Evolutionary conservation across 2,888 invertebrate genomes (phyloP).

Genomic region (Eugnorisma glareosa): DNA sequence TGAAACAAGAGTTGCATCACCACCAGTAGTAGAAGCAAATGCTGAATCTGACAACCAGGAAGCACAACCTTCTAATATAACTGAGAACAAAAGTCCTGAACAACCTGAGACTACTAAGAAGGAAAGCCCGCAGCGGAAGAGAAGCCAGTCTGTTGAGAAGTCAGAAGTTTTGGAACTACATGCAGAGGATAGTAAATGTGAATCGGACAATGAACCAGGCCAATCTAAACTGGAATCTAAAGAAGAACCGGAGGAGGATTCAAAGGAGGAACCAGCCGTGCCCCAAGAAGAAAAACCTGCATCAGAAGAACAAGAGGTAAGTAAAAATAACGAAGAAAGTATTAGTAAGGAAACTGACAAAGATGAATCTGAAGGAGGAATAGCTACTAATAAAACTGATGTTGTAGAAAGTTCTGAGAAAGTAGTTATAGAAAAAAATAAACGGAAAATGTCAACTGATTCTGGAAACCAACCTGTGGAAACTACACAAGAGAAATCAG

Average conservation of each 20-base stretch:
- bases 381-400: slow-evolving; percentile 83
- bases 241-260: slow-evolving; percentile 63
- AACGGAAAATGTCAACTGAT: slow-evolving; percentile 70
- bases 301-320: slow-evolving; percentile 80
- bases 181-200: slow-evolving; percentile 82
- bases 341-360: slow-evolving; percentile 77
- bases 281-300: slow-evolving; percentile 68
- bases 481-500: slow-evolving; percentile 63
- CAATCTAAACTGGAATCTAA: slow-evolving; percentile 71
- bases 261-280: slow-evolving; percentile 63
- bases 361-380: slow-evolving; percentile 72
- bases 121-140: slow-evolving; percentile 67
- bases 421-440: slow-evolving; percentile 70
- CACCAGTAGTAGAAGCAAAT: slow-evolving; percentile 60
- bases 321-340: slow-evolving; percentile 83
- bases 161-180: slow-evolving; percentile 85
- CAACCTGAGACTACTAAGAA: slow-evolving; percentile 61
- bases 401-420: slow-evolving; percentile 81
- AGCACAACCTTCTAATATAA: slow-evolving; percentile 58
- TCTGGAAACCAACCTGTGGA: slow-evolving; percentile 63
- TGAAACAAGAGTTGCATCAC: slow-evolving; percentile 76
- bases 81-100: slow-evolving; percentile 60
- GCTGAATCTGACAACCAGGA: slow-evolving; percentile 47
- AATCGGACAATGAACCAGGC: slow-evolving; percentile 76
- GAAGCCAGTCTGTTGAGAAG: slow-evolving; percentile 80